Conservation (phyloP, 37 sponge, comb jelly and placozoan species). For the Tethya wilhelma region DNA sequence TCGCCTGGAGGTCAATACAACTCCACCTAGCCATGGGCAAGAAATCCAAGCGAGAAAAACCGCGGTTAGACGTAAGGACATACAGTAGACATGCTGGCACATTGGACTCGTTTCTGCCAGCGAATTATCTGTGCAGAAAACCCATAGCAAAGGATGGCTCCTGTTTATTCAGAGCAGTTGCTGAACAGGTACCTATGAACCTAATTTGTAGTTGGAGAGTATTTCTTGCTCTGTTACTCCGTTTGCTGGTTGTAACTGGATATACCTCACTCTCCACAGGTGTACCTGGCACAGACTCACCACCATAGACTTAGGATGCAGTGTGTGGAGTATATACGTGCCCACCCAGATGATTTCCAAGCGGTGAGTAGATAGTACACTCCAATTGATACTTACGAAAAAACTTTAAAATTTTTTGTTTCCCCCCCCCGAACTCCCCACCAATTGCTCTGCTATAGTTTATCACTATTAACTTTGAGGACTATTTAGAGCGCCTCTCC, state of each 20-base stretch:
- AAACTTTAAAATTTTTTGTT: not conserved
- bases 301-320: constrained; percentile 42
- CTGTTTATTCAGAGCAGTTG: constrained; percentile 90
- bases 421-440: not conserved
- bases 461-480: constrained; percentile 33
- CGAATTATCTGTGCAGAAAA: constrained; percentile 56
- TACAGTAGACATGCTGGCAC: constrained; percentile 8
- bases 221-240: not conserved
- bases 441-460: constrained; percentile 44
- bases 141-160: constrained; percentile 86
- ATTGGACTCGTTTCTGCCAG: constrained; percentile 26
- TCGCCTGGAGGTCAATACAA: no score
- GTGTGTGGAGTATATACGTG: constrained; percentile 62
- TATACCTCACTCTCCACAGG: constrained; percentile 28
- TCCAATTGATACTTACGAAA: not conserved
- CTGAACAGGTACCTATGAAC: constrained; percentile 65
- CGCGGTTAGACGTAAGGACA: not conserved
- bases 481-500: constrained; percentile 34
- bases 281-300: constrained; percentile 39
- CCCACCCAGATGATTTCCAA: constrained; percentile 57
- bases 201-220: not conserved
- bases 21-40: constrained; percentile 27
- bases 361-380: constrained; percentile 32
- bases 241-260: not conserved
- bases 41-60: not conserved